Evolutionary conservation across 2,888 invertebrate genomes (phyloP).

Genomic region (Lithosia quadra): DNA sequence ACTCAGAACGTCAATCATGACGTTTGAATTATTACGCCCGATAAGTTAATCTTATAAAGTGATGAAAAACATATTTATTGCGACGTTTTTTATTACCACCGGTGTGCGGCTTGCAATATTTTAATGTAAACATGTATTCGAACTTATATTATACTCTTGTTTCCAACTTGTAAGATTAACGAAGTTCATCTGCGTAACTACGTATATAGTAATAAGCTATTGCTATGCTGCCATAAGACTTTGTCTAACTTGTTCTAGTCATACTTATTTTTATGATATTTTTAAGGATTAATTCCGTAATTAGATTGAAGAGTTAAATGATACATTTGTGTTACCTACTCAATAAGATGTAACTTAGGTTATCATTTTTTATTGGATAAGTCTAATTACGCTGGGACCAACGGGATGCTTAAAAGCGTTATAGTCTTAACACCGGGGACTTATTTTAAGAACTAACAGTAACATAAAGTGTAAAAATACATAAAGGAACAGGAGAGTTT

Average conservation of each 20-base stretch:
- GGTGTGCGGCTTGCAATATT: slow-evolving; percentile 63
- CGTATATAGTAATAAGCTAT: slow-evolving; percentile 30
- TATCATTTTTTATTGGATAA: slow-evolving; percentile 33
- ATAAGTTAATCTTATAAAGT: slow-evolving; percentile 65
- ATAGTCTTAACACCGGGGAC: slow-evolving; percentile 44
- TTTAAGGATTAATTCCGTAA: slow-evolving; percentile 57
- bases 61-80: slow-evolving; percentile 59
- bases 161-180: slow-evolving; percentile 61
- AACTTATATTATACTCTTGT: slow-evolving; percentile 43
- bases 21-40: slow-evolving; percentile 57
- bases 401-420: slow-evolving; percentile 41
- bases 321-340: slow-evolving; percentile 22
- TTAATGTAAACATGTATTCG: slow-evolving; percentile 52
- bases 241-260: slow-evolving; percentile 69
- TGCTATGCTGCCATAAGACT: slow-evolving; percentile 58
- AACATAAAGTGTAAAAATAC: slow-evolving; percentile 23
- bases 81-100: slow-evolving; percentile 60
- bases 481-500: slow-evolving; percentile 24
- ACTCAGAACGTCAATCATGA: slow-evolving; percentile 44
- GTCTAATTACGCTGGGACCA: slow-evolving; percentile 53
- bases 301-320: slow-evolving; percentile 36
- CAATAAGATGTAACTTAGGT: slow-evolving; percentile 19
- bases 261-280: slow-evolving; percentile 58
- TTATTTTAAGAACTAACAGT: slow-evolving; percentile 43
- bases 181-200: slow-evolving; percentile 46